Conservation (phyloP, 2,113 vertebrate species). For the Phrynosoma blainvillii region DNA sequence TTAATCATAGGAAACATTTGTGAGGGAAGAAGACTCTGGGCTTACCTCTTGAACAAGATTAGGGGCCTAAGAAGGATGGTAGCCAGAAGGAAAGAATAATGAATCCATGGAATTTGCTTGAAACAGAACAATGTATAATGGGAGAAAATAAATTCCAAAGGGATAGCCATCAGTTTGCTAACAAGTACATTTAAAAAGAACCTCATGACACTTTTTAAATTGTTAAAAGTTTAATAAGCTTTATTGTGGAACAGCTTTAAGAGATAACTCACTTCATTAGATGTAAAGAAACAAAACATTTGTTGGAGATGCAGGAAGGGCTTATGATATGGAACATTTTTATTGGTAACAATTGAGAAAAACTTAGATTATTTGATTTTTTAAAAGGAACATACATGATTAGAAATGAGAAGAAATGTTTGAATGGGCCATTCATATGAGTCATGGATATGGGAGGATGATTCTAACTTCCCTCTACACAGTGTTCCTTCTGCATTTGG, state of each 20-base stretch:
- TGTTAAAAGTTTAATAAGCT: too few species aligned
- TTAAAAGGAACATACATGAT: neutral
- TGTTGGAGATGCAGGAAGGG: neutral
- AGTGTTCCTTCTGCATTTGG: fast-evolving
- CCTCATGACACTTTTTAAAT: too few species aligned
- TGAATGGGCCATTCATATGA: conserved; percentile 14
- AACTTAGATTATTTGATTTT: neutral
- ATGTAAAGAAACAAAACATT: neutral
- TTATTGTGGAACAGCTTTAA: neutral
- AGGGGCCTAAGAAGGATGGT: neutral
- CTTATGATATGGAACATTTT: neutral
- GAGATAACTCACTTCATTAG: neutral
- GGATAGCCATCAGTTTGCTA: neutral
- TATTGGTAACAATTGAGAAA: neutral
- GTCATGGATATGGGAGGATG: neutral
- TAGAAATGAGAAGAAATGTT: fast-evolving
- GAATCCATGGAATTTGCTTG: neutral
- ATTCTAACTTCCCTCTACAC: fast-evolving
- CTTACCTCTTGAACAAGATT: neutral
- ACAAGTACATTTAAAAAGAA: neutral
- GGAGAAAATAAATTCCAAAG: neutral
- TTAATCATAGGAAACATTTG: neutral
- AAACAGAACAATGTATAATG: neutral
- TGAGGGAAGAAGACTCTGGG: neutral
- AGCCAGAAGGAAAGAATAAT: neutral